Evolutionary conservation across 2,888 invertebrate genomes (phyloP).

Genomic region (Venusia cambrica): DNA sequence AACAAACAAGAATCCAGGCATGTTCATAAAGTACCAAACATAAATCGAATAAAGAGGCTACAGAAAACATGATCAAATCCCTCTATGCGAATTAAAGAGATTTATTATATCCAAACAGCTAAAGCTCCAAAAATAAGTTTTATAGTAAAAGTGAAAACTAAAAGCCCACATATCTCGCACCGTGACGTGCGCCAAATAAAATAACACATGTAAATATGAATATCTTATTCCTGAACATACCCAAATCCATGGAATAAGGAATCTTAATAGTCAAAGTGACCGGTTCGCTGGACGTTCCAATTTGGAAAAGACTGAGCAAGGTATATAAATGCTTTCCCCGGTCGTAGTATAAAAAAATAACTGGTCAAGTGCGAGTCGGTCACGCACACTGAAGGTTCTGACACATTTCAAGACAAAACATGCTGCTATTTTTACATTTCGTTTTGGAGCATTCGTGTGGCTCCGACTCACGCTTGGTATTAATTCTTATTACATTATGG

Average conservation of each 20-base stretch:
- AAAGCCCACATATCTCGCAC: neutral
- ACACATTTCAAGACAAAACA: too few relatives aligned
- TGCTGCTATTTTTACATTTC: too few relatives aligned
- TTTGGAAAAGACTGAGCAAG: too few relatives aligned
- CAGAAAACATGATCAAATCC: neutral
- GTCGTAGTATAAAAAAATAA: too few relatives aligned
- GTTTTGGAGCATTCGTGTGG: too few relatives aligned
- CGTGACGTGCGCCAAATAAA: slow-evolving; percentile 1
- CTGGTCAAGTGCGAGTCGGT: too few relatives aligned
- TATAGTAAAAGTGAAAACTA: neutral
- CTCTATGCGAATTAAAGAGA: too few relatives aligned
- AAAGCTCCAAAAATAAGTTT: slow-evolving; percentile 1
- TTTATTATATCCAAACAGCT: neutral
- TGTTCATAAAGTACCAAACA: slow-evolving; percentile 1
- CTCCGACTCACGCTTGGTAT: too few relatives aligned
- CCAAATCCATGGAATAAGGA: slow-evolving; percentile 4
- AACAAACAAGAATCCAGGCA: slow-evolving; percentile 3
- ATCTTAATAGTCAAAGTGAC: slow-evolving; percentile 21
- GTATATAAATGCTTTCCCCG: too few relatives aligned
- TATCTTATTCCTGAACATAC: slow-evolving; percentile 1
- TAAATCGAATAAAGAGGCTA: neutral
- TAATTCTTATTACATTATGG: too few relatives aligned
- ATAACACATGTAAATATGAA: slow-evolving; percentile 11
- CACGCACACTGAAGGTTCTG: too few relatives aligned
- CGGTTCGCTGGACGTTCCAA: slow-evolving; percentile 9